Base-by-base conservation (phyloP, 1,140 invertebrate genomes). In the Drosophila albomicans region DNA sequence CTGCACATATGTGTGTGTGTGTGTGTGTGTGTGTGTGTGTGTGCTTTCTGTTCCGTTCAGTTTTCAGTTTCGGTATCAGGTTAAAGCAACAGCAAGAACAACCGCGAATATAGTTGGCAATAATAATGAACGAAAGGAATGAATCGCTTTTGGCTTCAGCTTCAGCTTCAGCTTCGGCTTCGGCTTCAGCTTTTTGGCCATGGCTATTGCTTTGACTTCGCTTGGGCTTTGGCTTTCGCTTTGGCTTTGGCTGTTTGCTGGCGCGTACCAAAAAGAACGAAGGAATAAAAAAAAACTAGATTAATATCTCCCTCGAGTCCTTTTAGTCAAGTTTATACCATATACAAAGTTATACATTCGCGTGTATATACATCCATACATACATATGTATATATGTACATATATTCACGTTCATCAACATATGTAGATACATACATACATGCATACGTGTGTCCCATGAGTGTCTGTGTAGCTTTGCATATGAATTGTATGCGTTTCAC, bases 301-400 rank as follows among this genome's bases (percentile, higher is more conserved):
- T 89, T 88, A 88, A 88, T 88, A 88, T 88, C 84, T 88, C 84
- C 84, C 84, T 81, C 75, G 84, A 88, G 84, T 88, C 84, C 84
- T 89, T 89, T 88, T 84, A 85, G 85, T 81, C 85, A 89, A 89
- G 85, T 88, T 88, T 84, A 75, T 75, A 51, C 67, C 66, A 70
- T 71, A 65, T 71, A 71, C 71, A 74, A 54, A 74, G 38, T 30
- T 45, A 56, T 43, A 69, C 41, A 38, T 38, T 8, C 35, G 32
- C 32, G 5, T 32, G 5, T 32, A 38, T 3, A 8, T 38, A 8
- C 56, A 75, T 51, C 20, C 20, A 25, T 25, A 25, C 20, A 25
- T 25, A 25, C 3, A 77, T 61, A 68, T 67, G 59, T 67, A 56
- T 30, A 49, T 52, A 15, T 10, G 0, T 8, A 38, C 8, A 38